These are phyloP conservation scores for Apocheima hispidaria DNA, from an alignment of 2,888 invertebrate species.

Conservation along the genomic window DNA sequence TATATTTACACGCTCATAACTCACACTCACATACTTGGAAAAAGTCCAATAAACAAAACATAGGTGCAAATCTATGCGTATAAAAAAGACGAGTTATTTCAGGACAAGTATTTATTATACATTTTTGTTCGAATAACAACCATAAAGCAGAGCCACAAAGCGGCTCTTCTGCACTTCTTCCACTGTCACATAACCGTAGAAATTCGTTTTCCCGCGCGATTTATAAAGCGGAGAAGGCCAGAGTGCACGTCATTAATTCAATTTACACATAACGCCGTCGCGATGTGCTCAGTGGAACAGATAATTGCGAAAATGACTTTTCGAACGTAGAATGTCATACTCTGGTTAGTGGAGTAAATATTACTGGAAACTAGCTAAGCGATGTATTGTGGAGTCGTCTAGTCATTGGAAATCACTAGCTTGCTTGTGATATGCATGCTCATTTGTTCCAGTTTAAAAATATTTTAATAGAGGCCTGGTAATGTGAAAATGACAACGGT, in stretches of 20 bases:
- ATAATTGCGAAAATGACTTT: constrained; percentile 83
- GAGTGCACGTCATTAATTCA: constrained; percentile 76
- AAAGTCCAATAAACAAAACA: neutral
- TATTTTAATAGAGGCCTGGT: no score
- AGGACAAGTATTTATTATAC: neutral
- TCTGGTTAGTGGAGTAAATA: constrained; percentile 21
- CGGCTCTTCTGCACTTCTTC: neutral
- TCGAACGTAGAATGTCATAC: constrained; percentile 68
- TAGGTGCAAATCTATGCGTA: neutral
- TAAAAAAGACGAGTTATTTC: neutral
- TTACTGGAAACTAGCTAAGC: neutral
- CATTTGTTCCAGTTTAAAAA: no score
- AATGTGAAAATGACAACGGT: no score
- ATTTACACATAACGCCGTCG: constrained; percentile 73
- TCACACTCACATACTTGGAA: no score
- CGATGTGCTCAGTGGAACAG: constrained; percentile 76
- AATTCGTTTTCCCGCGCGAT: constrained; percentile 35
- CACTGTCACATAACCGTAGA: constrained; percentile 19
- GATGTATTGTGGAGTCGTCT: no score
- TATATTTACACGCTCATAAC: no score
- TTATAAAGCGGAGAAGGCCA: constrained; percentile 59
- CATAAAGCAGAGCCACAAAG: neutral
- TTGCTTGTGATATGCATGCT: no score
- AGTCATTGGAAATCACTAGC: no score
- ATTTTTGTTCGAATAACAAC: neutral